Evolutionary conservation across 2,888 invertebrate genomes (phyloP).

Genomic region (Calliopum simillimum): DNA sequence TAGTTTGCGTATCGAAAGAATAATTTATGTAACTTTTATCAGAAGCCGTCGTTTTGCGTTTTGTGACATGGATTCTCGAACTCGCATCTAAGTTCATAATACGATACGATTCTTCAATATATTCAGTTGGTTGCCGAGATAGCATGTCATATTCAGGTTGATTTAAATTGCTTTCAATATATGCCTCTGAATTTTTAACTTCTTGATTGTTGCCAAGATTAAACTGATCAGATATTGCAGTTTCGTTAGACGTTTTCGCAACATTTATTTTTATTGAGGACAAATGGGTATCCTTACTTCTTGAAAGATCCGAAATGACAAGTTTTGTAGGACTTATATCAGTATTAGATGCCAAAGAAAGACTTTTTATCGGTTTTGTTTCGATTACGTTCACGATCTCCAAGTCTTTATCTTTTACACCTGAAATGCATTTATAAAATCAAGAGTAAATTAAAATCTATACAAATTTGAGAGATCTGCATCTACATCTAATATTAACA

Average conservation of each 20-base stretch:
- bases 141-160: constrained; percentile 88
- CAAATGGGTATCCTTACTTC: constrained; percentile 18
- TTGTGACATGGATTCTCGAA: constrained; percentile 60
- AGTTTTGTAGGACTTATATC: constrained; percentile 55
- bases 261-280: constrained; percentile 25
- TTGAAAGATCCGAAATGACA: constrained; percentile 40
- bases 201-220: neutral
- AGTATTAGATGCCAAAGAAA: constrained; percentile 43
- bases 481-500: no score
- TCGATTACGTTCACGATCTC: constrained; percentile 50
- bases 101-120: constrained; percentile 86
- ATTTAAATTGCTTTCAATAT: constrained; percentile 75
- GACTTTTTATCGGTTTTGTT: constrained; percentile 54
- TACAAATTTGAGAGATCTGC: no score
- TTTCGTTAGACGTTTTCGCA: constrained; percentile 15
- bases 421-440: neutral
- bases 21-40: constrained; percentile 66
- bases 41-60: constrained; percentile 58
- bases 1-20: constrained; percentile 25
- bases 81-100: constrained; percentile 84
- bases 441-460: no score
- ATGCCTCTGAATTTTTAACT: constrained; percentile 17
- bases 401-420: neutral
- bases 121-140: constrained; percentile 86
- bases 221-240: neutral